phyloP scores from a whole-genome alignment of 2,888 invertebrate species.

The Melieria omissa region DNA sequence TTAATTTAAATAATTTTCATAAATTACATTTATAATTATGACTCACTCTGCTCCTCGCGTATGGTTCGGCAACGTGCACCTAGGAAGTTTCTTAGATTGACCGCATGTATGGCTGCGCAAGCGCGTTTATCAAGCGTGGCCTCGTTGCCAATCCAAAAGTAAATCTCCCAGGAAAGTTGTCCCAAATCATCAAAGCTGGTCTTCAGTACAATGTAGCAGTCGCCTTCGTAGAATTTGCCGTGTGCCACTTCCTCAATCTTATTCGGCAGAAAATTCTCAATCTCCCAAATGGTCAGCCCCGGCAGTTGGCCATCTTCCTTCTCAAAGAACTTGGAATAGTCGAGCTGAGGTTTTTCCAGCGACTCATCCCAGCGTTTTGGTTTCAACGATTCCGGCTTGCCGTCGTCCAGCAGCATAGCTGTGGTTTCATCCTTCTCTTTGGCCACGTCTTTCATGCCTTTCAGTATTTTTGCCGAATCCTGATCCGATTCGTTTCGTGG shows the following conservation, averaged over 20 bases:
- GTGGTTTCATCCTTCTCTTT: conserved; percentile 77
- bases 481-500: conserved; percentile 84
- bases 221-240: conserved; percentile 98
- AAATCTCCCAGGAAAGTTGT: conserved; percentile 93
- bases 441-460: conserved; percentile 76
- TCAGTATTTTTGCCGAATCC: conserved; percentile 88
- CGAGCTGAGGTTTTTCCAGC: conserved; percentile 92
- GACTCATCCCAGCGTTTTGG: conserved; percentile 97
- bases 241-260: conserved; percentile 92
- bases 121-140: conserved; percentile 79
- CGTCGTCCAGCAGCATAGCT: conserved; percentile 67
- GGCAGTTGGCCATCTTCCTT: conserved; percentile 93
- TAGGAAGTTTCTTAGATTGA: conserved; percentile 94
- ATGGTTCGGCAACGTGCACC: conserved; percentile 94
- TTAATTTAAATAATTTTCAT: background rate
- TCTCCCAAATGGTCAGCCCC: conserved; percentile 97
- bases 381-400: conserved; percentile 73
- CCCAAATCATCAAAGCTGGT: conserved; percentile 86
- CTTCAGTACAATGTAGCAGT: conserved; percentile 97
- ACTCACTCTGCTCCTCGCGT: conserved; percentile 88
- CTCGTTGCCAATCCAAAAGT: conserved; percentile 98
- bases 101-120: conserved; percentile 89
- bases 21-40: background rate
- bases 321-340: conserved; percentile 97
- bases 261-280: conserved; percentile 98